phyloP scores from a whole-genome alignment of 2,797 vertebrate species.

The Propithecus deckenii region DNA sequence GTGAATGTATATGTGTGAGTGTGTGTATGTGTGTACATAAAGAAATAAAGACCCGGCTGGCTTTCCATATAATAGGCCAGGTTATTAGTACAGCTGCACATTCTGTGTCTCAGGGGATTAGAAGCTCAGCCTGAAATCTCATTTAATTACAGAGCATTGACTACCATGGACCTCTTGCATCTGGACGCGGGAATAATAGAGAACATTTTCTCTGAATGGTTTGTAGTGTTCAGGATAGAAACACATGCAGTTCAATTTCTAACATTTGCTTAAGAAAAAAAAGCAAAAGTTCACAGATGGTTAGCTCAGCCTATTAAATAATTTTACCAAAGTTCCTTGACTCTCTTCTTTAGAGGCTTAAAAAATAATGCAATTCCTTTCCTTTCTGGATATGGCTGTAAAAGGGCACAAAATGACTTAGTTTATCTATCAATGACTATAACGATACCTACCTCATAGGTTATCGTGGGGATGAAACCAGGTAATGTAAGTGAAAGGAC shows the following conservation, averaged over 20 bases:
- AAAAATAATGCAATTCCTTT: conserved; percentile 32
- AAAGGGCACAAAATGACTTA: background rate
- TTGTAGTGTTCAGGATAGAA: conserved; percentile 63
- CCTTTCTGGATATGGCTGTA: background rate
- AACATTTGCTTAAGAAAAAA: conserved; percentile 61
- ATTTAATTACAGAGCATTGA: conserved; percentile 80
- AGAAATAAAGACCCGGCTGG: conserved; percentile 62
- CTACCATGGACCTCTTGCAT: conserved; percentile 72
- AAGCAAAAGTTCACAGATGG: conserved; percentile 54
- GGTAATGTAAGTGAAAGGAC: background rate
- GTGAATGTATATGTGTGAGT: conserved; percentile 47
- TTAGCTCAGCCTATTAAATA: conserved; percentile 57
- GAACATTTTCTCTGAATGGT: conserved; percentile 72
- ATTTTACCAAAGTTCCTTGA: conserved; percentile 52
- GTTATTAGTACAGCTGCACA: conserved; percentile 80
- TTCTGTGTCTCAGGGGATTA: conserved; percentile 76
- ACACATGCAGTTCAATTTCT: conserved; percentile 65
- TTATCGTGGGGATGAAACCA: background rate
- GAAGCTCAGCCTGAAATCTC: conserved; percentile 78
- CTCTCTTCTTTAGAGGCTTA: background rate
- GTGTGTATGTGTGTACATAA: conserved; percentile 33
- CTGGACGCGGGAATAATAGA: conserved; percentile 59
- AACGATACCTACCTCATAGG: background rate
- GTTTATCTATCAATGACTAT: background rate
- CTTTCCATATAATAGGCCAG: conserved; percentile 66